Conservation (phyloP, 1,140 invertebrate genomes). For the Papilio polytes region DNA sequence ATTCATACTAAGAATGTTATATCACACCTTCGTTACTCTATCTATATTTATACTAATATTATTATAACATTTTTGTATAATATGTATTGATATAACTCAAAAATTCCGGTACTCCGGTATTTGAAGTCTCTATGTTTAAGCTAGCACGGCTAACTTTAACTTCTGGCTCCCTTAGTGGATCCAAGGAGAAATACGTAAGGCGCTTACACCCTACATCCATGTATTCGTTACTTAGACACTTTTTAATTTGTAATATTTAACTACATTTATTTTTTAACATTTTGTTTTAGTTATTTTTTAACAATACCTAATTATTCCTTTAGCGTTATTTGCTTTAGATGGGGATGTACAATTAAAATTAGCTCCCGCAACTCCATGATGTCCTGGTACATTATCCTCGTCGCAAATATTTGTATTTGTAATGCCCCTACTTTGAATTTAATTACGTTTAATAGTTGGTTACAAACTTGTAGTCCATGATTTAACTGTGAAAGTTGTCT, state of each 20-base stretch:
- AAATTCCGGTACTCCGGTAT: no score
- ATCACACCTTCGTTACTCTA: not conserved
- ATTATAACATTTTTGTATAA: no score
- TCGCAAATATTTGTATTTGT: slow-evolving; percentile 56
- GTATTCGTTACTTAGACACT: not conserved
- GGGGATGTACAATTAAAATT: slow-evolving; percentile 55
- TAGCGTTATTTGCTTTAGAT: slow-evolving; percentile 46
- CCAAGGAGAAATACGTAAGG: not conserved
- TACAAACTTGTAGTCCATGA: slow-evolving; percentile 52
- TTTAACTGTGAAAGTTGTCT: slow-evolving; percentile 56
- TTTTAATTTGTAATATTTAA: not conserved
- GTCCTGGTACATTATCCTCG: slow-evolving; percentile 59
- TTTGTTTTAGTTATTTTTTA: no score
- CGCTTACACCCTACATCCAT: no score
- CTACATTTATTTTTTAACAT: no score
- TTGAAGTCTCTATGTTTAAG: no score
- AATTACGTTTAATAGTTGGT: slow-evolving; percentile 50
- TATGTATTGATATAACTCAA: no score
- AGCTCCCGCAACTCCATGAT: slow-evolving; percentile 66
- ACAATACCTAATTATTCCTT: slow-evolving; percentile 30
- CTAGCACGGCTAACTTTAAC: no score
- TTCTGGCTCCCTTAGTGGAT: not conserved
- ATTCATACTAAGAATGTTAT: not conserved
- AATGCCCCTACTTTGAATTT: slow-evolving; percentile 58
- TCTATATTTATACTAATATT: no score